These are phyloP conservation scores for Phaenicophaeus curvirostris DNA, from an alignment of 2,797 vertebrate genomes.

Conservation along the genomic window DNA sequence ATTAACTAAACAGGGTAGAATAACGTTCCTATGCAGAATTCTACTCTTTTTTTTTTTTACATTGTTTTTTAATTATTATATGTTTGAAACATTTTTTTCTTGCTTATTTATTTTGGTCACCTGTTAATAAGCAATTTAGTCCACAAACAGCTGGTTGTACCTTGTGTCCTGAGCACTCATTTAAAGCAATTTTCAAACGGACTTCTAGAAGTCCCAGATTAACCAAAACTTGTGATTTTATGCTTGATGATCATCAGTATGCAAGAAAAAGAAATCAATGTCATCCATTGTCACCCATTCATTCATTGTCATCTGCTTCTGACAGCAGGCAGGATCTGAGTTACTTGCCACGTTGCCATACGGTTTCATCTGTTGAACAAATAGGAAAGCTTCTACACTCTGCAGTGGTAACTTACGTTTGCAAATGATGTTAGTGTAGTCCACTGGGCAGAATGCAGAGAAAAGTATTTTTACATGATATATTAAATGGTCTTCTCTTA, in stretches of 20 bases:
- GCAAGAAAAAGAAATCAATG: neutral
- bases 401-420: neutral
- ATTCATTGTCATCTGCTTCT: slow-evolving; percentile 15
- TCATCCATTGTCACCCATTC: neutral
- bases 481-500: neutral
- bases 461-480: neutral
- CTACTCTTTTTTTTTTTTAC: neutral
- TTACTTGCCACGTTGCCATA: neutral
- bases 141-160: neutral
- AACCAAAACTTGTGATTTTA: neutral
- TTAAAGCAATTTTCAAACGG: neutral
- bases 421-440: neutral
- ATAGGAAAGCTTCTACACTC: neutral
- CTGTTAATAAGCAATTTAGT: neutral
- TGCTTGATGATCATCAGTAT: neutral
- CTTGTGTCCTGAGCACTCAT: neutral
- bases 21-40: neutral
- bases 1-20: neutral
- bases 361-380: slow-evolving; percentile 4
- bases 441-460: neutral
- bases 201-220: neutral
- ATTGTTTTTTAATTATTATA: neutral
- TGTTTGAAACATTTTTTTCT: neutral
- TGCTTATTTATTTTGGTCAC: neutral
- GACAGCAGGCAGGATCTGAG: slow-evolving; percentile 5